phyloP scores from a whole-genome alignment of 2,888 invertebrate genomes.

The Meteorus colon region DNA sequence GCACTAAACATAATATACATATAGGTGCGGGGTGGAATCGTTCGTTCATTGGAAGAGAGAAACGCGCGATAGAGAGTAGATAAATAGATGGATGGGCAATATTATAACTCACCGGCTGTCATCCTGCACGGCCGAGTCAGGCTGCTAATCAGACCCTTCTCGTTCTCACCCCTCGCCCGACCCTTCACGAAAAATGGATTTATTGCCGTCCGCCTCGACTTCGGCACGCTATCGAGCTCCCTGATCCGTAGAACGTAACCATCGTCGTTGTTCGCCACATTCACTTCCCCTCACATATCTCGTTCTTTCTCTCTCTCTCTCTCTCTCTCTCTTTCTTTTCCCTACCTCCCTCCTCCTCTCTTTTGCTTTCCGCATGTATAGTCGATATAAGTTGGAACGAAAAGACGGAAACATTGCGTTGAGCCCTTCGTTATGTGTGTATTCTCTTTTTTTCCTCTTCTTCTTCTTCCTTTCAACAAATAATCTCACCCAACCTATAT shows the following conservation, averaged over 20 bases:
- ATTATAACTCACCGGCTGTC: slow-evolving; percentile 74
- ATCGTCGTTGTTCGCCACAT: slow-evolving; percentile 54
- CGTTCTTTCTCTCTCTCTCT: slow-evolving; percentile 31
- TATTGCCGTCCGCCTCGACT: slow-evolving; percentile 74
- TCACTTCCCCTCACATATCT: slow-evolving; percentile 45
- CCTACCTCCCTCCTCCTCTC: slow-evolving; percentile 14
- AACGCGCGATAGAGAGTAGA: slow-evolving; percentile 70
- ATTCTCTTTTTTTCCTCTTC: slow-evolving; percentile 4
- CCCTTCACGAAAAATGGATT: slow-evolving; percentile 74
- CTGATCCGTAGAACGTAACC: slow-evolving; percentile 72
- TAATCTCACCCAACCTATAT: slow-evolving; percentile 13
- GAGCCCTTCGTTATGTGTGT: slow-evolving; percentile 32
- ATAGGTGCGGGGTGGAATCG: slow-evolving; percentile 40
- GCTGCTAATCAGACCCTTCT: slow-evolving; percentile 74
- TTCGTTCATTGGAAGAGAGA: slow-evolving; percentile 22
- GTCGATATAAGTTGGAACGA: slow-evolving; percentile 27
- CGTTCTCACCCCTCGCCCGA: slow-evolving; percentile 62
- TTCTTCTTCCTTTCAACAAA: slow-evolving; percentile 13
- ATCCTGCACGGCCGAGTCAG: slow-evolving; percentile 73
- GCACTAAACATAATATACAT: slow-evolving; percentile 35
- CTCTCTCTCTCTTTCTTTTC: slow-evolving; percentile 27
- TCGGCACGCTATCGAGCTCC: slow-evolving; percentile 74
- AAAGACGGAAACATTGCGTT: slow-evolving; percentile 27
- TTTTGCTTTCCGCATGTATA: slow-evolving; percentile 17
- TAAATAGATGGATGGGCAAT: slow-evolving; percentile 74